These are phyloP conservation scores for Eurytoma californica DNA, from an alignment of 2,888 invertebrate species.

Conservation along the genomic window DNA sequence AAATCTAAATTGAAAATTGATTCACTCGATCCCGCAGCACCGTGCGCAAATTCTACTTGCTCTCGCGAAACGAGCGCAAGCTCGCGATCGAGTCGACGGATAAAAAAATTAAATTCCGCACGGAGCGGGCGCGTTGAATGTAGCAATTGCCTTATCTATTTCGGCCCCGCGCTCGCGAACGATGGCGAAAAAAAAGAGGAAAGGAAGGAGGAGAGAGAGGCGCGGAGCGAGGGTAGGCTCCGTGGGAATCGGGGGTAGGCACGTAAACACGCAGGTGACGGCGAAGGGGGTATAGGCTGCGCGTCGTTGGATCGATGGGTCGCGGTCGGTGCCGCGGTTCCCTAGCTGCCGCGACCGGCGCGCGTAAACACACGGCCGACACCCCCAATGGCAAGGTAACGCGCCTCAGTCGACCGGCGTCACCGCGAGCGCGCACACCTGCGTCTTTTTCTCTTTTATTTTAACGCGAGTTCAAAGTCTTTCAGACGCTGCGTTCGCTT, in stretches of 20 bases:
- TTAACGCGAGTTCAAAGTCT: neutral
- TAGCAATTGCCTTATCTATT: no score
- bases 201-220: no score
- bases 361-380: slow-evolving; percentile 6
- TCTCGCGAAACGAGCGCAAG: no score
- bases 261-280: neutral
- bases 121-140: no score
- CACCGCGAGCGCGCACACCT: slow-evolving; percentile 14
- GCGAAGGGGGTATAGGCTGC: neutral
- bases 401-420: slow-evolving; percentile 40
- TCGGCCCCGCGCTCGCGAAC: neutral
- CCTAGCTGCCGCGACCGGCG: slow-evolving; percentile 3
- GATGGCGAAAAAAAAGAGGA: neutral
- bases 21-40: no score
- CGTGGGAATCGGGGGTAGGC: no score
- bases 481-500: neutral
- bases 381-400: slow-evolving; percentile 44
- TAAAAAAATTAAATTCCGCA: no score
- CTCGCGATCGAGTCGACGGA: no score
- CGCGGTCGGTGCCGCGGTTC: slow-evolving; percentile 18
- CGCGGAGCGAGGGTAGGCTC: no score
- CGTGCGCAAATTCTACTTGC: no score
- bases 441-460: neutral
- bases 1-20: no score
- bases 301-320: slow-evolving; percentile 26